phyloP scores from a whole-genome alignment of 2,113 vertebrate genomes.

The Zosterops pallidus region DNA sequence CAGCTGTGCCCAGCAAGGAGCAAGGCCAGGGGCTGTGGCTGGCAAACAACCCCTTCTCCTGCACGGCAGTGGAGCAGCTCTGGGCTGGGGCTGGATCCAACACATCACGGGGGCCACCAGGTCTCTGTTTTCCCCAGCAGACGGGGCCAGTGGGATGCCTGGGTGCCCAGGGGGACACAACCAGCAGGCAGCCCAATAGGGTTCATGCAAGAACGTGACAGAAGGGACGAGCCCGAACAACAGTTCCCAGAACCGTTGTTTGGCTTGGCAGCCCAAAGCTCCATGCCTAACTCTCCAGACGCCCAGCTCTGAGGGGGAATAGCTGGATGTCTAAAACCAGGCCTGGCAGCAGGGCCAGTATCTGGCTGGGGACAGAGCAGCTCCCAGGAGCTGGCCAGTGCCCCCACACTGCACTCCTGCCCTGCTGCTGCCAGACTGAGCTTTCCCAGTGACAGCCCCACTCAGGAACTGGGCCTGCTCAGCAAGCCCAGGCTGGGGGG shows the following conservation, averaged over 20 bases:
- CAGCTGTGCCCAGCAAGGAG: background rate
- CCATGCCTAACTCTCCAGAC: background rate
- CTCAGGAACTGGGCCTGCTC: fast-evolving
- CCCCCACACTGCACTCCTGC: background rate
- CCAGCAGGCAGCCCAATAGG: fast-evolving
- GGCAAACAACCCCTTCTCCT: no score
- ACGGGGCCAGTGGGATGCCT: fast-evolving
- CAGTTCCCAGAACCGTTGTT: background rate
- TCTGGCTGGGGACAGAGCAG: background rate
- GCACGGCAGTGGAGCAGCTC: fast-evolving
- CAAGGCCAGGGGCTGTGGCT: background rate
- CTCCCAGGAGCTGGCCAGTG: background rate
- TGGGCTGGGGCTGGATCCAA: background rate
- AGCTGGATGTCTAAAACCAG: background rate
- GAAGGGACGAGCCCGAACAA: background rate
- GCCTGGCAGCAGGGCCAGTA: background rate
- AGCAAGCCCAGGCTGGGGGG: background rate
- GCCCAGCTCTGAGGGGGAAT: background rate
- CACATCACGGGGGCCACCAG: background rate
- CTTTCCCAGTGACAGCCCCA: background rate
- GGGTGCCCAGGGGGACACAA: background rate
- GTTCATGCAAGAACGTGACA: background rate
- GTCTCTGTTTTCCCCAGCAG: background rate
- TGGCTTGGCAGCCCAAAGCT: conserved; percentile 27
- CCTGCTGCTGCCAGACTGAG: background rate